These are phyloP conservation scores for Bothrops jararaca DNA, from an alignment of 2,113 vertebrate species.

Conservation along the genomic window DNA sequence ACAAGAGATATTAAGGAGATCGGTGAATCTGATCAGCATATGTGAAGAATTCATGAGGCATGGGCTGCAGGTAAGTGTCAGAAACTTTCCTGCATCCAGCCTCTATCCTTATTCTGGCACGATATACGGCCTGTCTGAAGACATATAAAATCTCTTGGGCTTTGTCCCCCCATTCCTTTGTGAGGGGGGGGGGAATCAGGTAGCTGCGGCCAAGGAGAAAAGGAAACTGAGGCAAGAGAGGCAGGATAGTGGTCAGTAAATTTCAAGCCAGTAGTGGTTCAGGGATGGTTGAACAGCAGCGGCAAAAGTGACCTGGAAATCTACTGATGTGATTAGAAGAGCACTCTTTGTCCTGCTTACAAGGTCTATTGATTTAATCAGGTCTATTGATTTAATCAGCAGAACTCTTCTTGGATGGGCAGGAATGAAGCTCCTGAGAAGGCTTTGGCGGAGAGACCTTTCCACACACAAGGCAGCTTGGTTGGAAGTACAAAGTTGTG, in stretches of 20 bases:
- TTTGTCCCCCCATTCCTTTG: background rate
- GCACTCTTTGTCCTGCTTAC: background rate
- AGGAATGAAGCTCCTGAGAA: background rate
- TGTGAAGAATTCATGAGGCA: background rate
- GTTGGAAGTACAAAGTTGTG: background rate
- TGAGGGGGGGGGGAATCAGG: background rate
- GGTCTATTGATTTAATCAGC: too few relatives aligned
- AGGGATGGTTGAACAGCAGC: background rate
- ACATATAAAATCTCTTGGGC: background rate
- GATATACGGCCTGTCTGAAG: background rate
- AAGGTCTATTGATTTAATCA: background rate
- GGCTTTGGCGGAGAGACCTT: background rate
- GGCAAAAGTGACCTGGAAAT: background rate
- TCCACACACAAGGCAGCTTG: background rate
- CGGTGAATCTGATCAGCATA: background rate
- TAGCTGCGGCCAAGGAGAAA: background rate
- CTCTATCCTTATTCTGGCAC: background rate
- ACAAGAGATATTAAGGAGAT: background rate
- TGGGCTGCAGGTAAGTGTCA: background rate
- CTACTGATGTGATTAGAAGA: background rate
- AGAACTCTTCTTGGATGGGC: background rate
- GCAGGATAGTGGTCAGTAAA: background rate
- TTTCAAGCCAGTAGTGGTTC: background rate
- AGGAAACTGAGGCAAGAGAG: background rate
- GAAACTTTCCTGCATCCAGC: background rate